A percentile compares a stretch with the other conserved stretches of the same genome.
Conservation (phyloP, 1,140 invertebrate genomes). For the Trachymyrmex septentrionalis region DNA sequence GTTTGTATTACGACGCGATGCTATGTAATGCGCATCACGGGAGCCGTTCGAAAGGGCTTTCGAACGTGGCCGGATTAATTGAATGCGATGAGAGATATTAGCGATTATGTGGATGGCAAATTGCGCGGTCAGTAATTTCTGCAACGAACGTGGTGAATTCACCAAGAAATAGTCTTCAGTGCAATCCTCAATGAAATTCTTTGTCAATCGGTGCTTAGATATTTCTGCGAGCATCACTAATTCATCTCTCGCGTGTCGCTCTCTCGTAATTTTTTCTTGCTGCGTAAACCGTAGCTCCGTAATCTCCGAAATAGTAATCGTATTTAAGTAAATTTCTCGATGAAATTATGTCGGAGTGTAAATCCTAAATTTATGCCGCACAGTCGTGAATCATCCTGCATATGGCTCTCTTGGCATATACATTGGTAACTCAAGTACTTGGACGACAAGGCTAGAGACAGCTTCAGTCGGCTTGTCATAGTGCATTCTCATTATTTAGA, state of each 20-base stretch:
- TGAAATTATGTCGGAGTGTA: conserved; percentile 24
- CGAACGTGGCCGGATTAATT: conserved; percentile 39
- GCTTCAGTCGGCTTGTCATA: conserved; percentile 19
- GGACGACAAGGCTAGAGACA: conserved; percentile 25
- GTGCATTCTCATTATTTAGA: conserved; percentile 48
- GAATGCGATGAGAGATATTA: neutral
- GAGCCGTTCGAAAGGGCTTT: conserved; percentile 40
- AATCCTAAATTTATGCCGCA: conserved; percentile 34
- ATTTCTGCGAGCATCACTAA: neutral
- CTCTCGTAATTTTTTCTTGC: neutral
- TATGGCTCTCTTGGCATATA: conserved; percentile 46
- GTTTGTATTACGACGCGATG: conserved; percentile 34
- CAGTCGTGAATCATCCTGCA: conserved; percentile 39
- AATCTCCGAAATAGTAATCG: neutral
- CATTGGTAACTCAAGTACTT: conserved; percentile 38
- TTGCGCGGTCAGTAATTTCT: neutral
- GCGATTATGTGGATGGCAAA: neutral
- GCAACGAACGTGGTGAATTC: neutral
- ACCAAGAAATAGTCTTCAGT: neutral
- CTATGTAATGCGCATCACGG: conserved; percentile 41
- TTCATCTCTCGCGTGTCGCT: neutral
- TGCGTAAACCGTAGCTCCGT: neutral
- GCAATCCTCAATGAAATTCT: neutral
- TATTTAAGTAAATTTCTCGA: conserved; percentile 26
- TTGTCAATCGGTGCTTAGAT: neutral